These are phyloP conservation scores for Sus cebifrons DNA, from an alignment of 2,797 vertebrate species.

Conservation along the genomic window DNA sequence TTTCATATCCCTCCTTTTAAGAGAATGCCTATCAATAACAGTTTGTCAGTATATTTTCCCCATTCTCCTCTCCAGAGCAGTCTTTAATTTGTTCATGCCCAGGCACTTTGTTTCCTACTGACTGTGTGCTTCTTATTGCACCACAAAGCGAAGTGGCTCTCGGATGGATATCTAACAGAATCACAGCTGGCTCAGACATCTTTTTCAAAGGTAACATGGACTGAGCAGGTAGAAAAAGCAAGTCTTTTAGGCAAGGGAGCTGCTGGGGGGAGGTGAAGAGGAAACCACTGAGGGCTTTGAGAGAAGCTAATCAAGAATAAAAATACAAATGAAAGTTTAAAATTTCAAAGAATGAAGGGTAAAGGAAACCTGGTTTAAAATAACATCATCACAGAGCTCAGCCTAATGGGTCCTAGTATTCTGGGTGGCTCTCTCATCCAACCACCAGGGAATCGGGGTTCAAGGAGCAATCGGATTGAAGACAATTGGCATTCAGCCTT, in stretches of 20 bases:
- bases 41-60: background rate
- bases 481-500: constrained; percentile 76
- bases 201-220: background rate
- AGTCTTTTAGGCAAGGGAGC: background rate
- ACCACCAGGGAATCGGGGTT: background rate
- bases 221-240: background rate
- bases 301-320: background rate
- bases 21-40: background rate
- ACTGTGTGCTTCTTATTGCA: background rate
- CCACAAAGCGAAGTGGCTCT: background rate
- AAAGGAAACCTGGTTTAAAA: constrained; percentile 51
- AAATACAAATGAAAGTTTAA: background rate
- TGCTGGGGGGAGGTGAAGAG: background rate
- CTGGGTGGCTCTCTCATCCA: constrained; percentile 21
- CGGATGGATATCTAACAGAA: background rate
- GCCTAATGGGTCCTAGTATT: background rate
- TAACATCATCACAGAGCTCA: background rate
- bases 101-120: background rate
- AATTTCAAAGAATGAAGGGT: background rate
- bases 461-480: constrained; percentile 62
- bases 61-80: background rate
- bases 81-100: background rate
- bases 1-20: background rate
- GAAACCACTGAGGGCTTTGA: background rate
- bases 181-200: background rate